These are phyloP conservation scores for Oncorhynchus clarkii DNA, from an alignment of 2,113 vertebrate genomes.

Conservation along the genomic window DNA sequence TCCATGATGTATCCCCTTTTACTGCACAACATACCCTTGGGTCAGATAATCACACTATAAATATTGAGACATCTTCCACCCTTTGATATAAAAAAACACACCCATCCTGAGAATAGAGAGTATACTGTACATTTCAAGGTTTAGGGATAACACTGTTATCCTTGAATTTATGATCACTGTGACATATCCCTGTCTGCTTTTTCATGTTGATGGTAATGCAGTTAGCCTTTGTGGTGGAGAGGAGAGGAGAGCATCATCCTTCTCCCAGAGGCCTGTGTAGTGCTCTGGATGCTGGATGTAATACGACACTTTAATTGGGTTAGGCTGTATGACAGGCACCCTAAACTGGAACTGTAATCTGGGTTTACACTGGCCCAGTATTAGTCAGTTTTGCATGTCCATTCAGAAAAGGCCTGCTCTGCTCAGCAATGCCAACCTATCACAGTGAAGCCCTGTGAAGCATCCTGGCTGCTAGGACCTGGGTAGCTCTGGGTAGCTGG, in stretches of 20 bases:
- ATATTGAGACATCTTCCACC: too few species aligned
- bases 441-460: neutral
- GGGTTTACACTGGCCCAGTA: conserved; percentile 40
- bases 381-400: conserved; percentile 37
- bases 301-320: conserved; percentile 47
- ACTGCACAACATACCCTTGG: too few species aligned
- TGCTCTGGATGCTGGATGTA: conserved; percentile 13
- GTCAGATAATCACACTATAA: too few species aligned
- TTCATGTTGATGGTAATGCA: too few species aligned
- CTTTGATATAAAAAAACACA: neutral
- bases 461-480: too few species aligned
- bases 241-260: too few species aligned
- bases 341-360: conserved; percentile 37
- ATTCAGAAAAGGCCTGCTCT: conserved; percentile 23
- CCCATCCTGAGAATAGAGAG: neutral
- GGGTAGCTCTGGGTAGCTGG: too few species aligned
- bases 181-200: too few species aligned
- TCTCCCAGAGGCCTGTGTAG: too few species aligned
- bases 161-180: neutral
- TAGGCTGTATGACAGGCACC: conserved; percentile 23
- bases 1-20: too few species aligned
- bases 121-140: neutral
- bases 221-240: too few species aligned
- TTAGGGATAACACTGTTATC: neutral
- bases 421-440: neutral